phyloP scores from a whole-genome alignment of 2,797 vertebrate species.

The Enteromius unitaeniatus region DNA sequence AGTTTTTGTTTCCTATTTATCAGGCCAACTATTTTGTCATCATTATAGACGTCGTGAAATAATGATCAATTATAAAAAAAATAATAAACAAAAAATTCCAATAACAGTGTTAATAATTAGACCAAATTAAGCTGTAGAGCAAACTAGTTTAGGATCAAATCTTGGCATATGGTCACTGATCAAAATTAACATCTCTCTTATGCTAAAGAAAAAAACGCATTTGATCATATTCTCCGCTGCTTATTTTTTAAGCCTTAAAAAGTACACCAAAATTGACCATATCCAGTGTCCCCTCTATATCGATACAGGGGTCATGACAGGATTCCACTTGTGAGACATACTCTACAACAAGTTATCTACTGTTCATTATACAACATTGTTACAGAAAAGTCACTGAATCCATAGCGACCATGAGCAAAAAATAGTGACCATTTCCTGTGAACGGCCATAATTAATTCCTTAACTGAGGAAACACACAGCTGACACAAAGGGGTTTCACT shows the following conservation, averaged over 20 bases:
- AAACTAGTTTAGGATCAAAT: not conserved
- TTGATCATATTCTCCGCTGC: not conserved
- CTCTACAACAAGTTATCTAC: constrained; percentile 58
- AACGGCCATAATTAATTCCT: constrained; percentile 26
- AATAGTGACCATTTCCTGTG: constrained; percentile 73
- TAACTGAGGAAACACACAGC: constrained; percentile 18
- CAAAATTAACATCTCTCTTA: not conserved
- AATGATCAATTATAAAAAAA: not conserved
- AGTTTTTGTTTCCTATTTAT: too few relatives aligned
- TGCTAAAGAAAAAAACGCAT: not conserved
- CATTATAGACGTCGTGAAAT: not conserved
- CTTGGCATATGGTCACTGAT: not conserved
- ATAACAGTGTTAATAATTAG: not conserved
- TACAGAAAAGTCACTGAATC: constrained; percentile 55
- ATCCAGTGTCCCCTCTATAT: not conserved
- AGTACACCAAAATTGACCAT: not conserved
- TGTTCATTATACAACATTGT: constrained; percentile 65
- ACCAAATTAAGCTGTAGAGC: not conserved
- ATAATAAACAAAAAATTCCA: not conserved
- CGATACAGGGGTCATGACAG: not conserved
- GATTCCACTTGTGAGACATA: constrained; percentile 3
- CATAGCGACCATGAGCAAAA: constrained; percentile 65
- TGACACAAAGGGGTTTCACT: constrained; percentile 31
- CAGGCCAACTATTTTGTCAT: not conserved
- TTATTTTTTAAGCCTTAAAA: not conserved